Percentiles rank a stretch among this genome's conserved stretches.
Conservation (phyloP, 2,113 vertebrate genomes). For the Microtus richardsoni region DNA sequence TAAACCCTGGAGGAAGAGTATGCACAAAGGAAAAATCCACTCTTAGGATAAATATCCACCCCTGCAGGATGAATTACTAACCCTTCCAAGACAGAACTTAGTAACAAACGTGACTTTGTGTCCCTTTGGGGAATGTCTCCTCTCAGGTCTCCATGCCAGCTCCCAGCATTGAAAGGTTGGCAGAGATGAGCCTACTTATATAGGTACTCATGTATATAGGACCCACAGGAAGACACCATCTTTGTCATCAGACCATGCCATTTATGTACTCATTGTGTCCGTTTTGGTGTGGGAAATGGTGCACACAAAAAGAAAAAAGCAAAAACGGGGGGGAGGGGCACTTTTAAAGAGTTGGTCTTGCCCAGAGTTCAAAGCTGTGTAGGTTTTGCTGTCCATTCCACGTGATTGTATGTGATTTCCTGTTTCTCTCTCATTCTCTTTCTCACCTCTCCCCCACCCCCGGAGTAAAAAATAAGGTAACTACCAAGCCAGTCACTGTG, state of each 20-base stretch:
- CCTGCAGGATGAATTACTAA: neutral
- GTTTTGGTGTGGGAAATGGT: neutral
- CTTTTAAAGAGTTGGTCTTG: neutral
- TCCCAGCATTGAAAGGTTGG: neutral
- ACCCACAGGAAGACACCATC: neutral
- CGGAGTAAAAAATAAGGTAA: neutral
- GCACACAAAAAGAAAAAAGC: neutral
- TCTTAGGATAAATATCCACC: neutral
- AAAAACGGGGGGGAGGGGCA: neutral
- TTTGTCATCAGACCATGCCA: neutral
- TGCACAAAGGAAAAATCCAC: neutral
- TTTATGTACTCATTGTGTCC: neutral
- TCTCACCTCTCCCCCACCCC: neutral
- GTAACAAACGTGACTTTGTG: neutral
- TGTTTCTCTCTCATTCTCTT: neutral
- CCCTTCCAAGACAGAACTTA: neutral
- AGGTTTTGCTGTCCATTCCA: neutral
- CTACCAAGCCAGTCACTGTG: neutral
- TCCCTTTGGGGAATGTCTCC: neutral
- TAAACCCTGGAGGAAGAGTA: neutral
- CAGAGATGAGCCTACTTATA: neutral
- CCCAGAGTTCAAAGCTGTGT: neutral
- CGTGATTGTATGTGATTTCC: neutral
- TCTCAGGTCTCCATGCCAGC: neutral
- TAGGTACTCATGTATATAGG: neutral